These are phyloP conservation scores for Micromussa lordhowensis DNA, from an alignment of 92 coral and sea anemone genomes.

Conservation along the genomic window DNA sequence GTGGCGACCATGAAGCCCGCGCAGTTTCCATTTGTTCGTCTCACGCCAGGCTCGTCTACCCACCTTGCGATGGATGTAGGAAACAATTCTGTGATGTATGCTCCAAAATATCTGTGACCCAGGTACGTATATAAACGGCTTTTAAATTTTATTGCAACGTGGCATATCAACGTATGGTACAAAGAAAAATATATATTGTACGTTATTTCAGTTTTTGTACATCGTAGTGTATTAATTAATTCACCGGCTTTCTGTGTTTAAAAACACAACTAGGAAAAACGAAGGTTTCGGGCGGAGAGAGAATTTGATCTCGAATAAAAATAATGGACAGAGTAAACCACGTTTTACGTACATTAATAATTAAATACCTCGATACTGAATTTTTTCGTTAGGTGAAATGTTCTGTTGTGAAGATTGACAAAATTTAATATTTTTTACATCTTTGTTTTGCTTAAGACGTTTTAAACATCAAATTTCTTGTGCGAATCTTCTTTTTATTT, in stretches of 20 bases:
- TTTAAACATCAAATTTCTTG: no score
- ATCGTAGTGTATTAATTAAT: neutral
- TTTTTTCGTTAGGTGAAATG: neutral
- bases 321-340: neutral
- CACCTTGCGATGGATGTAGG: slow-evolving; percentile 73
- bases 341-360: slow-evolving; percentile 4
- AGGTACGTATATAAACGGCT: slow-evolving; percentile 49
- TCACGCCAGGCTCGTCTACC: slow-evolving; percentile 77
- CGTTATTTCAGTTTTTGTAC: neutral
- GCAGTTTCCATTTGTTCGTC: slow-evolving; percentile 71
- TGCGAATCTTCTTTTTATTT: neutral
- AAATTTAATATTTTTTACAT: neutral
- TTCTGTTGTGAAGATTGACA: neutral
- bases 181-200: neutral
- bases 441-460: no score
- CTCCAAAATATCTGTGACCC: slow-evolving; percentile 61
- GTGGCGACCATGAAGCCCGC: slow-evolving; percentile 71
- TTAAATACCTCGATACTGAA: neutral
- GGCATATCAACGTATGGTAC: neutral
- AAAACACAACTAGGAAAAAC: neutral
- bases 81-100: slow-evolving; percentile 85
- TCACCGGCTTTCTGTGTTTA: neutral
- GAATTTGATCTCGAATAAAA: neutral
- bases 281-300: neutral
- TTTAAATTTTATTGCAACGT: neutral